Evolutionary conservation across 2,797 vertebrate genomes (phyloP).

Genomic region (Ficedula albicollis): DNA sequence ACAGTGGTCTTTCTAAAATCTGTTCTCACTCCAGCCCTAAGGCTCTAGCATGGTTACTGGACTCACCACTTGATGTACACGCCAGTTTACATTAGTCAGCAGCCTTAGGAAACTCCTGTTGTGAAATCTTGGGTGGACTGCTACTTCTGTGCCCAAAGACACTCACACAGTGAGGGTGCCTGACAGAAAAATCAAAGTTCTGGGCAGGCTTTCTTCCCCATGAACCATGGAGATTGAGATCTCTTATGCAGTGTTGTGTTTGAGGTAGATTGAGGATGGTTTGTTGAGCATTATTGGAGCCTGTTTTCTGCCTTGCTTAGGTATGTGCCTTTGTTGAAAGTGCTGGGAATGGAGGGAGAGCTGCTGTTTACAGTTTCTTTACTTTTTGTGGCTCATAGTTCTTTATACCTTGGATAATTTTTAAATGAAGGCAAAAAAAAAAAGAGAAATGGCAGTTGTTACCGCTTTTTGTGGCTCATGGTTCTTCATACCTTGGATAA

Average conservation of each 20-base stretch:
- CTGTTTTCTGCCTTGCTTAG: not conserved
- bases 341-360: not conserved
- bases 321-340: not conserved
- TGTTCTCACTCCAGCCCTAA: not conserved
- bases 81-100: not conserved
- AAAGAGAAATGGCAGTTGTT: not conserved
- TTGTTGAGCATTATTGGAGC: not conserved
- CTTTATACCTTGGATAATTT: not conserved
- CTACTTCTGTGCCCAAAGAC: not conserved
- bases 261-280: not conserved
- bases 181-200: not conserved
- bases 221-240: not conserved
- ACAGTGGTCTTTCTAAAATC: not conserved
- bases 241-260: not conserved
- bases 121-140: not conserved
- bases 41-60: not conserved
- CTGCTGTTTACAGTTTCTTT: not conserved
- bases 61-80: not conserved
- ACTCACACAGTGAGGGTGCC: not conserved
- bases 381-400: not conserved
- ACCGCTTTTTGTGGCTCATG: not conserved
- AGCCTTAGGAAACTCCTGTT: not conserved
- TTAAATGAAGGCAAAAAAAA: not conserved
- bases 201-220: not conserved
- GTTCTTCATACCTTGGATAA: not conserved